Percentiles rank a stretch among this genome's conserved stretches.
These are phyloP conservation scores for Danio kyathit DNA, from an alignment of 2,797 vertebrate species.

Conservation along the genomic window DNA sequence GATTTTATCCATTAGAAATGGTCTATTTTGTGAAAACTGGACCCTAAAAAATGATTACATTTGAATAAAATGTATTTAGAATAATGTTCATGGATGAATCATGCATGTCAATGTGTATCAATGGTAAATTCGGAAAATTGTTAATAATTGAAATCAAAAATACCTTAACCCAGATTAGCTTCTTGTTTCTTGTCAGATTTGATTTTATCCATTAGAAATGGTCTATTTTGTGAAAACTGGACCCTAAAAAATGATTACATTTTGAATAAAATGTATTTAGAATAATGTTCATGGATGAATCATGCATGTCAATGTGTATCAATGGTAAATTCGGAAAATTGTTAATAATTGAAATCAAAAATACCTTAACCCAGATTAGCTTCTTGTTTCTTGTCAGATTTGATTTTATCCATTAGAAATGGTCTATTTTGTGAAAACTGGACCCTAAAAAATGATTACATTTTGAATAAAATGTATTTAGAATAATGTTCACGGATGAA, in stretches of 20 bases:
- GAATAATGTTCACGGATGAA: not conserved
- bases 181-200: constrained; percentile 1
- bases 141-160: not conserved
- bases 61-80: not conserved
- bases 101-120: not conserved
- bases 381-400: constrained; percentile 4
- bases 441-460: not conserved
- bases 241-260: not conserved
- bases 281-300: not conserved
- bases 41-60: not conserved
- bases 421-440: not conserved
- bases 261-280: not conserved
- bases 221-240: not conserved
- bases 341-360: not conserved
- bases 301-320: not conserved
- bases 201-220: not conserved
- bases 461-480: not conserved
- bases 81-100: not conserved
- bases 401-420: not conserved
- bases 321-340: too few species aligned
- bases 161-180: not conserved
- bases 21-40: not conserved
- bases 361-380: not conserved
- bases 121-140: too few species aligned
- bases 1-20: not conserved